Percentiles rank a stretch among this genome's conserved stretches.
phyloP scores from a whole-genome alignment of 2,888 invertebrate species.

The Piscicola geometra region DNA sequence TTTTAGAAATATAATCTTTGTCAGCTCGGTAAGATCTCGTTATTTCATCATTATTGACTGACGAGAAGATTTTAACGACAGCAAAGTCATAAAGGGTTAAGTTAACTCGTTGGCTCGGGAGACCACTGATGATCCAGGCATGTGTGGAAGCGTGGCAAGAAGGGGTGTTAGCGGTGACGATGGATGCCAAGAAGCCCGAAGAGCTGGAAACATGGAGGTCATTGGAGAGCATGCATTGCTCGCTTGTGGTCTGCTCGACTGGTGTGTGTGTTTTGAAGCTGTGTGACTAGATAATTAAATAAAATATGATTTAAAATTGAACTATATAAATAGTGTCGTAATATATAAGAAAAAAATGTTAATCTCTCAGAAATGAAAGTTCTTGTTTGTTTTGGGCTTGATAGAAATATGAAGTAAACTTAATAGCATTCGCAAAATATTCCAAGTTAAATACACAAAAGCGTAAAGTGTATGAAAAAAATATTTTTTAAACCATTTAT shows the following conservation, averaged over 20 bases:
- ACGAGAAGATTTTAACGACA: conserved; percentile 16
- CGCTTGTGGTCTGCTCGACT: conserved; percentile 31
- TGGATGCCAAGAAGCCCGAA: conserved; percentile 36
- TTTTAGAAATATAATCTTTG: no score
- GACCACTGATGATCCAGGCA: conserved; percentile 36
- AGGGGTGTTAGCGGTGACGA: conserved; percentile 34
- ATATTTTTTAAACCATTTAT: no score
- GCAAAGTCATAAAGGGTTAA: conserved; percentile 39
- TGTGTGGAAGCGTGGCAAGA: conserved; percentile 37
- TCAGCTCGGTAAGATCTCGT: no score
- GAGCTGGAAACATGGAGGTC: conserved; percentile 32
- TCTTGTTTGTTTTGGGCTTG: no score
- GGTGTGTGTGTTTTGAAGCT: not conserved
- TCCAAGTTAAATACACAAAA: no score
- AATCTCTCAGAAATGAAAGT: no score
- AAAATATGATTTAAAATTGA: not conserved
- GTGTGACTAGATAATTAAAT: not conserved
- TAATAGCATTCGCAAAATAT: no score
- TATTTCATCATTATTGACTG: not conserved
- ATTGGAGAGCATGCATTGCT: conserved; percentile 25
- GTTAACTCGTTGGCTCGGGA: conserved; percentile 33
- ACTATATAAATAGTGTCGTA: no score
- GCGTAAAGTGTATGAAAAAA: no score
- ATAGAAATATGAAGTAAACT: no score
- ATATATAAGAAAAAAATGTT: no score